phyloP scores from a whole-genome alignment of 2,113 vertebrate genomes.

The Oreochromis aureus region DNA sequence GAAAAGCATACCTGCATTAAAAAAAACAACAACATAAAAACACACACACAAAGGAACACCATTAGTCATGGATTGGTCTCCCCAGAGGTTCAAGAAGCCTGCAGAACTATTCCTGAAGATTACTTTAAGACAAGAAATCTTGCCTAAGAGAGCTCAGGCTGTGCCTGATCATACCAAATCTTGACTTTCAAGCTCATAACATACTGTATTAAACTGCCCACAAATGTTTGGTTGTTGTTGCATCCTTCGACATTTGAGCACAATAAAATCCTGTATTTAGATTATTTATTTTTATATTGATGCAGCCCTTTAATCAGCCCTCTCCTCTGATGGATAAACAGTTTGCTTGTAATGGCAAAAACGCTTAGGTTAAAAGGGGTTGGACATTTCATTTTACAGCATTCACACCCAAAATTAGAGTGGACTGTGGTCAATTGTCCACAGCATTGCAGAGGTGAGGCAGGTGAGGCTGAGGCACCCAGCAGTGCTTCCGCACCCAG shows the following conservation, averaged over 20 bases:
- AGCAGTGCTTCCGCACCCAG: conserved; percentile 60
- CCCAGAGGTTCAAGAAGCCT: neutral
- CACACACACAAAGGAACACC: neutral
- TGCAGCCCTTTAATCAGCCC: neutral
- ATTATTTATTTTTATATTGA: neutral
- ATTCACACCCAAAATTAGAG: neutral
- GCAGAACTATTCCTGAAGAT: neutral
- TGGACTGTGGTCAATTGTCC: conserved; percentile 41
- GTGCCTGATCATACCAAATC: neutral
- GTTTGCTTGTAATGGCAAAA: neutral
- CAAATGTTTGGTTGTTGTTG: rapidly evolving
- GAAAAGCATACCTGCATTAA: neutral
- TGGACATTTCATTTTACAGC: neutral
- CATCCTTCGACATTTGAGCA: neutral
- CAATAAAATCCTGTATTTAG: neutral
- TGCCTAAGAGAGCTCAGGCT: neutral
- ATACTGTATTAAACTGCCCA: neutral
- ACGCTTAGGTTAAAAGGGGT: neutral
- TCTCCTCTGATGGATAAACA: neutral
- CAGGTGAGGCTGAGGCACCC: conserved; percentile 59
- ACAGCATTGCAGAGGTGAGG: conserved; percentile 46
- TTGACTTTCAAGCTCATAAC: neutral
- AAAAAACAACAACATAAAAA: neutral
- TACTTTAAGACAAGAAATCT: neutral
- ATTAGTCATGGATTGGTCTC: neutral